Evolutionary conservation across 2,113 vertebrate species (phyloP), one percentile per base, ranked within the genome.

Genomic region (Anarrhichthys ocellatus): DNA sequence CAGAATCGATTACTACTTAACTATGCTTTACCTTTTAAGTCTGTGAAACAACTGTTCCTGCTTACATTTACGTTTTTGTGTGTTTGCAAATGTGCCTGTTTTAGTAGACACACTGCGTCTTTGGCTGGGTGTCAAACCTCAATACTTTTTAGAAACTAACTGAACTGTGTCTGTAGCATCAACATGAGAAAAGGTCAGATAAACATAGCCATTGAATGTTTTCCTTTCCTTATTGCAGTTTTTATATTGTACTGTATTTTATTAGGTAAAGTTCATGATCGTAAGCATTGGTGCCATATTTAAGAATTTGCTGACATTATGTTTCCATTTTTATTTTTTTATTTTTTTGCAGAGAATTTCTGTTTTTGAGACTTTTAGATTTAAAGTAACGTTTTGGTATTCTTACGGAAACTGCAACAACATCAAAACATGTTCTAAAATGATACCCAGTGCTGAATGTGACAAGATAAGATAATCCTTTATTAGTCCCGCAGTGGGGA

Each of bases 1-100:
- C 90, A 82, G 83, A 93, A 94, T 94, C 52, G 77, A 91, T 91
- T 88, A 88, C 82, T 82, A 68, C 83, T 87, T 87, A 78, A 83
- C 88, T 85, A 73, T 81, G 74, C 78, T 88, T 73, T 78, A 22
- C 80, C 78, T 87, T 61, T 81, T 88, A 90, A 91, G 68, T 80
- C 69, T 56, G 79, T 38, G 54, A 77, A 80, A 76, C 70, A 72
- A 73, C 52, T 72, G 67, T 83, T 67, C 78, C 71, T 73, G 17
- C 18, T 40, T 56, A 15, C 11, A 32, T 84, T 56, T 59, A 38
- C 70, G 74, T 73, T 32, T 80, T 15, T 46, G 24, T 74, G 65
- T 80, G 1, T 69, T 67, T 72, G 70, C 42, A 56, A 72, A 80
- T 87, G 24, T 52, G 36, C 29, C 44, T 59, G 24, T 73, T 76